Base-by-base conservation (phyloP, 2,797 vertebrate species). In the Pteronotus mesoamericanus region DNA sequence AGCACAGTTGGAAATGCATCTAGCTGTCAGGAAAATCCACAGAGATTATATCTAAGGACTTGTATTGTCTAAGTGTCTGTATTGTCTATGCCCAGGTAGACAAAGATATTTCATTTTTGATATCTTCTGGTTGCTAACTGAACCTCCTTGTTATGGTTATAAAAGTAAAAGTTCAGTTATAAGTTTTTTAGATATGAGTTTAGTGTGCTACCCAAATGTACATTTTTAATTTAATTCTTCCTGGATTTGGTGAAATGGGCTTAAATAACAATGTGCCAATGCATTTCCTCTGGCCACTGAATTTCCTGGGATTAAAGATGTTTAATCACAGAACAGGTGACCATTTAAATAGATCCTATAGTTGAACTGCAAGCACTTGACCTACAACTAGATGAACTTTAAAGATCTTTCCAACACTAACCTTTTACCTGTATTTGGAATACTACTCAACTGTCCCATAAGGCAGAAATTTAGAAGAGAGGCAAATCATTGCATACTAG, bases 1-100 rank as follows among this genome's bases (percentile, higher is more conserved):
- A 94, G 29, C 86, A 55, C 61, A 77, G 26, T 61, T 92, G 37
- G 59, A 97, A 91, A 78, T 93, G 53, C 48, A 96, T 74, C 32
- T 24, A 77, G 51, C 78, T 95, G 64, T 95, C 44, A 94, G 74
- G 80, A 21, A 39, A 59, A 26, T 86, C 44, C 42, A 83, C 64
- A 61, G 39, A 80, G 32, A 10, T 92, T 86, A 68, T 24, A 59
- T 9, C 37, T 19, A 71, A 96, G 19, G 3, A 6, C 55, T 39
- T 93, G 21, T 68, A 55, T 93, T 22, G 1, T 78, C 46, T 86
- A 59, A 92, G 37, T 2, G 1, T 39, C 66, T 93, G 22, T 61
- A 34, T 89, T 59, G 0, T 75, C 37, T 86, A n/a, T 5, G 14
- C 22, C 24, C 16, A 66, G 14, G 57, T 24, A 80, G 57, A 57